Evolutionary conservation across 2,888 invertebrate species (phyloP).

Genomic region (Netelia virgata): DNA sequence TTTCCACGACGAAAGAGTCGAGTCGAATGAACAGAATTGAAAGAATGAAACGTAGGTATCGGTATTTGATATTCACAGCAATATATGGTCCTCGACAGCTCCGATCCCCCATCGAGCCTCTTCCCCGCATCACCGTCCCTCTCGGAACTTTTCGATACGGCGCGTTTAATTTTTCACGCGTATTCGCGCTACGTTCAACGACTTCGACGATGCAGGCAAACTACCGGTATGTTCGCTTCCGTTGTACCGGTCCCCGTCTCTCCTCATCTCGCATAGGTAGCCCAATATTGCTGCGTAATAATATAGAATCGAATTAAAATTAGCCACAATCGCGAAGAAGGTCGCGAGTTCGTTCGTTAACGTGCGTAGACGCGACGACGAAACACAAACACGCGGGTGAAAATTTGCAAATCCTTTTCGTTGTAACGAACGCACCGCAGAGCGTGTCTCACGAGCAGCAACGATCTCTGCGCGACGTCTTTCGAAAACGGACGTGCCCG

Average conservation of each 20-base stretch:
- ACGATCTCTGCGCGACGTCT: not conserved
- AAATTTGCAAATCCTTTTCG: conserved; percentile 41
- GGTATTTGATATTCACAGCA: conserved; percentile 6
- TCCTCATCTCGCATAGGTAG: too few relatives aligned
- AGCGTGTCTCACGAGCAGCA: not conserved
- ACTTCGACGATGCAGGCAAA: too few relatives aligned
- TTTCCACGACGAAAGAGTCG: conserved; percentile 19
- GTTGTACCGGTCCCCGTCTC: too few relatives aligned
- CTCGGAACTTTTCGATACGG: too few relatives aligned
- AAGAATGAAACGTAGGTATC: conserved; percentile 49
- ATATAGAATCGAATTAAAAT: conserved; percentile 38
- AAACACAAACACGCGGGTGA: conserved; percentile 23
- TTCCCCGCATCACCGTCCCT: not conserved
- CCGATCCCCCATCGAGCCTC: not conserved
- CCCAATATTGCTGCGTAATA: too few relatives aligned
- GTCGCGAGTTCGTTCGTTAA: conserved; percentile 33
- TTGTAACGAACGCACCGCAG: not conserved
- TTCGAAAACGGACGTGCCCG: not conserved
- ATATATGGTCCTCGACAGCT: conserved; percentile 1
- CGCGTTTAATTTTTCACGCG: too few relatives aligned
- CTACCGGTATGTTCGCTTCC: too few relatives aligned
- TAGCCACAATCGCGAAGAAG: conserved; percentile 14
- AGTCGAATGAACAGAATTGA: conserved; percentile 54
- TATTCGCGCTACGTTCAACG: too few relatives aligned
- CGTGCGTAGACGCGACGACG: conserved; percentile 42